Evolutionary conservation across 2,888 invertebrate genomes (phyloP).

Genomic region (Drosophila gaucha): DNA sequence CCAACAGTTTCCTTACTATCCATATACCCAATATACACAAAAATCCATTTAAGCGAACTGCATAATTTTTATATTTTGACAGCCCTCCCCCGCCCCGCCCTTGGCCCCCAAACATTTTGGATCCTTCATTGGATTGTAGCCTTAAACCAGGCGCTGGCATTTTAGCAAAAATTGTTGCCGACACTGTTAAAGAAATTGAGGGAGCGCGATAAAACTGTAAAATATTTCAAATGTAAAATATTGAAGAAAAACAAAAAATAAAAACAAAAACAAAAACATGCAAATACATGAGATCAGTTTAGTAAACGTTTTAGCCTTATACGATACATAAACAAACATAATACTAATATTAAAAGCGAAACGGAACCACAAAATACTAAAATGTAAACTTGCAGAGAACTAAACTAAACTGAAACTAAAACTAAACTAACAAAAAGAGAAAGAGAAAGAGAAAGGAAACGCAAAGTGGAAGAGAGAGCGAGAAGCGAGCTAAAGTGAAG

Average conservation of each 20-base stretch:
- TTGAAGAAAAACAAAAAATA: neutral
- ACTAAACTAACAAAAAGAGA: neutral
- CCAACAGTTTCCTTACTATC: constrained; percentile 51
- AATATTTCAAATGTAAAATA: constrained; percentile 26
- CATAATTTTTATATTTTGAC: constrained; percentile 33
- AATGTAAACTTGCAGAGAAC: constrained; percentile 30
- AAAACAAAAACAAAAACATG: constrained; percentile 2
- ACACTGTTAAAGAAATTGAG: constrained; percentile 38
- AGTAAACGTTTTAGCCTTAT: constrained; percentile 56
- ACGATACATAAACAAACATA: constrained; percentile 15
- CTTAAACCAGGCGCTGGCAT: constrained; percentile 27
- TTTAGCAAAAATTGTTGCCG: constrained; percentile 55
- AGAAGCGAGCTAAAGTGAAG: constrained; percentile 5
- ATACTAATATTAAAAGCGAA: constrained; percentile 18
- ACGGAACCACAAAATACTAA: constrained; percentile 41
- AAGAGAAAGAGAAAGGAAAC: neutral
- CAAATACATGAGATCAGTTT: constrained; percentile 19
- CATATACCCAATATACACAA: neutral
- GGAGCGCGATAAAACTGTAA: constrained; percentile 32
- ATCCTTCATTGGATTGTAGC: too few relatives aligned
- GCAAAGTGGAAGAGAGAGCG: neutral
- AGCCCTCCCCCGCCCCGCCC: constrained; percentile 8
- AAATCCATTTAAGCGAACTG: neutral
- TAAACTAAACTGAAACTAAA: constrained; percentile 18
- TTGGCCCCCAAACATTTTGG: constrained; percentile 17